Evolutionary conservation across 2,797 vertebrate genomes (phyloP), one percentile per base, ranked within the genome.

Genomic region (Cryptoblepharus egeriae): DNA sequence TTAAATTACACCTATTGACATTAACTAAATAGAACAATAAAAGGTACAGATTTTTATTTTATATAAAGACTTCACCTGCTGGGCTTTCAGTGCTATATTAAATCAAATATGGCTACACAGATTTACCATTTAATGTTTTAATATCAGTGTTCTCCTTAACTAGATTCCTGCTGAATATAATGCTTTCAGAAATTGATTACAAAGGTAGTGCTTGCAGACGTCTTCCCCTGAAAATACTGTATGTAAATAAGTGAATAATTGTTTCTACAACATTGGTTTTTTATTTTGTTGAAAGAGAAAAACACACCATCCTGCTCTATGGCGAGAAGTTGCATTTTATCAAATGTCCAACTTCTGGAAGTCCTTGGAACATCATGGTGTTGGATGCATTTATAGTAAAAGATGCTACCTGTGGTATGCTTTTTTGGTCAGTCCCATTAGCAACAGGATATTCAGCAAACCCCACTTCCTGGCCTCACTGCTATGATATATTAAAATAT

Each of bases 131-230:
- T 52, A n/a, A 65, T 20, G 5, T 65, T 20, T 35, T 57, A 52
- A 52, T 57, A 35, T 35, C 20, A 26, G 49, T 20, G 12, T 67
- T 7, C 45, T 84, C 73, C 79, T 60, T 88, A 75, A 74, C 81
- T 88, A 28, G 70, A 42, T 0, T 85, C 77, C 12, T 61, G 11
- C 76, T 87, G 30, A 30, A 30, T 42, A 64, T 75, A 70, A 80
- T 79, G 28, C 78, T 87, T 65, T 78, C 83, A 79, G 77, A 81
- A 77, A 67, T 58, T 74, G 49, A 83, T 88, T 82, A 64, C 70
- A 87, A 89, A 89, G 76, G 1, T 68, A 55, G 7, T 79, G 76
- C 75, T 35, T 58, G 77, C 72, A 76, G 58, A 49, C 77, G 69
- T 78, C 76, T 78, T 57, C 1, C 64, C 64, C 18, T 65, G 74